Evolutionary conservation across 64 coral and sea anemone species (phyloP).

Genomic region (Cladopsammia gracilis): DNA sequence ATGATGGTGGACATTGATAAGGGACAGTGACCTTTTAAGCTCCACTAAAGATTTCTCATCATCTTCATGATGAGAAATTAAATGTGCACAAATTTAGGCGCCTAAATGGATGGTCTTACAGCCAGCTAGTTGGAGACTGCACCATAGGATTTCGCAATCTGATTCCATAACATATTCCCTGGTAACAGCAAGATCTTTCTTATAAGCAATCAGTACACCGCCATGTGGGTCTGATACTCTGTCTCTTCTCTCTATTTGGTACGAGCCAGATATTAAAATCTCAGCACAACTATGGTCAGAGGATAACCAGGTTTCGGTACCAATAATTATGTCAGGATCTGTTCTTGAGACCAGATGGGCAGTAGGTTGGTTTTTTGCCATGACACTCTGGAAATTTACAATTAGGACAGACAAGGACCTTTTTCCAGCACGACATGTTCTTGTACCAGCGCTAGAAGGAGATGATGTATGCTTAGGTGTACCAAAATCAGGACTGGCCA

Average conservation of each 20-base stretch:
- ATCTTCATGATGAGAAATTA: too few species aligned
- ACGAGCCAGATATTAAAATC: conserved; percentile 25
- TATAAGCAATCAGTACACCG: conserved; percentile 5
- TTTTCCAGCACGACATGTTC: too few species aligned
- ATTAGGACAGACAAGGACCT: too few species aligned
- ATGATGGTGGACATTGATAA: conserved; percentile 27
- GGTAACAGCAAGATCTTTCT: not conserved
- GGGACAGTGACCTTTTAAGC: conserved; percentile 52
- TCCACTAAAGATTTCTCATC: conserved; percentile 55
- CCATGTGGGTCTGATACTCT: conserved; percentile 29
- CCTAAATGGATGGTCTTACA: conserved; percentile 71
- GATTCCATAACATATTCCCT: not conserved
- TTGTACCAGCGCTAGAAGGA: too few species aligned
- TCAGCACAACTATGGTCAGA: conserved; percentile 10
- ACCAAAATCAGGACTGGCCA: too few species aligned
- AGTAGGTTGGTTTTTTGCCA: conserved; percentile 42
- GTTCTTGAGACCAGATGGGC: conserved; percentile 10
- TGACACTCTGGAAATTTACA: conserved; percentile 3
- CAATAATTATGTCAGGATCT: conserved; percentile 48
- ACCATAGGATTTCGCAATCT: conserved; percentile 73
- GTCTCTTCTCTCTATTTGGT: conserved; percentile 49
- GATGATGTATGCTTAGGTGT: too few species aligned
- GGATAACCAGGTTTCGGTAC: conserved; percentile 44
- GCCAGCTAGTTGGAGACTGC: conserved; percentile 40
- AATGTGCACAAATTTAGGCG: conserved; percentile 43